phyloP scores from a whole-genome alignment of 1,140 invertebrate genomes.

The Centruroides sculpturatus region DNA sequence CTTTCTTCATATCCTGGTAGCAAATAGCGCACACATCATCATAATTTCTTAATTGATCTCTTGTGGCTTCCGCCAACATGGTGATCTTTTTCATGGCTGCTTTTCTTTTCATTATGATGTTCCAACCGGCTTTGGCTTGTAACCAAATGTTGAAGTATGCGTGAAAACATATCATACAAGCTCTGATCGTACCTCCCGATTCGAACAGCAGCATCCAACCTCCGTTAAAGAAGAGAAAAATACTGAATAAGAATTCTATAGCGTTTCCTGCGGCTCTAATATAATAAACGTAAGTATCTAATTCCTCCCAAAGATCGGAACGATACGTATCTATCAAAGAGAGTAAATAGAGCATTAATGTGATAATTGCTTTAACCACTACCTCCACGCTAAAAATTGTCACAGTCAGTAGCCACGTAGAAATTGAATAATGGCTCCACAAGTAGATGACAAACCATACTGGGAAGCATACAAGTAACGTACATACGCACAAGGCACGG shows the following conservation, averaged over 20 bases:
- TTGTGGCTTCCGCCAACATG: constrained; percentile 63
- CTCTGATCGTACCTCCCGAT: constrained; percentile 70
- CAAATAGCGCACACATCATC: constrained; percentile 95
- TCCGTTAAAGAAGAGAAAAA: constrained; percentile 87
- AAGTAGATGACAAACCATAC: constrained; percentile 56
- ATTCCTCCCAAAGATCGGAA: constrained; percentile 75
- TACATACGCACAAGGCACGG: constrained; percentile 63
- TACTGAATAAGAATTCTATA: constrained; percentile 81
- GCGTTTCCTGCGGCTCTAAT: constrained; percentile 63
- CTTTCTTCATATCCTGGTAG: constrained; percentile 80
- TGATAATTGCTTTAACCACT: constrained; percentile 48
- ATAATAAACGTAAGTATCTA: constrained; percentile 90
- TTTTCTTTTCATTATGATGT: constrained; percentile 79
- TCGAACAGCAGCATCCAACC: constrained; percentile 84
- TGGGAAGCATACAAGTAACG: constrained; percentile 65
- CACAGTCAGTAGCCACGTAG: constrained; percentile 79
- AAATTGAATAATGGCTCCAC: constrained; percentile 70
- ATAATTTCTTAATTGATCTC: constrained; percentile 51
- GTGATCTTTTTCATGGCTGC: constrained; percentile 88
- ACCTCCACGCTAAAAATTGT: constrained; percentile 77
- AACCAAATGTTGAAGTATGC: constrained; percentile 97
- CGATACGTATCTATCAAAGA: constrained; percentile 75
- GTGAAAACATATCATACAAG: constrained; percentile 88
- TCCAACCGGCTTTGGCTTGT: constrained; percentile 79
- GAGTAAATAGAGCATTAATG: constrained; percentile 69